A percentile compares a stretch with the other conserved stretches of the same genome.
Evolutionary conservation across 2,797 vertebrate genomes (phyloP).

Genomic region (Zenarchopterus dispar): DNA sequence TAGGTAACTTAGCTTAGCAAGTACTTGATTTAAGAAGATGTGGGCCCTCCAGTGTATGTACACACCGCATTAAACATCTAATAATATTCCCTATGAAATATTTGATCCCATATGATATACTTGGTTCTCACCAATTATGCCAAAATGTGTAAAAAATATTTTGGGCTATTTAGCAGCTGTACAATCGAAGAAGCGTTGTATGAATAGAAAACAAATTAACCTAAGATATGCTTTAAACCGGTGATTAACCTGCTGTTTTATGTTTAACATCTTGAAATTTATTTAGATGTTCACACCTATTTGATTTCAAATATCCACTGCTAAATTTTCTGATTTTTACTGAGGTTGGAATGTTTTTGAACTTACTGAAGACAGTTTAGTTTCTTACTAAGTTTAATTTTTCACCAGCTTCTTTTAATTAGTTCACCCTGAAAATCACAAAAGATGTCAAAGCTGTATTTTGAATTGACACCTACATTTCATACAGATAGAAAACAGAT

Average conservation of each 20-base stretch:
- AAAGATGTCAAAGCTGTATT: constrained; percentile 34
- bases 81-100: constrained; percentile 29
- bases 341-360: neutral
- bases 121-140: neutral
- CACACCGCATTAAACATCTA: constrained; percentile 21
- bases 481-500: constrained; percentile 63
- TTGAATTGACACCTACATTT: constrained; percentile 65
- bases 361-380: neutral
- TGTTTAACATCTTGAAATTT: neutral
- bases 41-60: constrained; percentile 28
- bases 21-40: constrained; percentile 12
- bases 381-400: constrained; percentile 7
- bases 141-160: neutral
- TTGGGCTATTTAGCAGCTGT: no score
- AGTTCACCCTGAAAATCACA: constrained; percentile 12
- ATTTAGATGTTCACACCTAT: neutral
- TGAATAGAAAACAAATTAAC: neutral
- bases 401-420: neutral
- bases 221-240: neutral
- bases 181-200: no score
- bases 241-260: neutral
- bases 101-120: constrained; percentile 21
- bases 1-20: constrained; percentile 55
- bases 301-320: no score
- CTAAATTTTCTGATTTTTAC: neutral